These are phyloP conservation scores for Lontra canadensis DNA, from an alignment of 2,113 vertebrate genomes.

Conservation along the genomic window DNA sequence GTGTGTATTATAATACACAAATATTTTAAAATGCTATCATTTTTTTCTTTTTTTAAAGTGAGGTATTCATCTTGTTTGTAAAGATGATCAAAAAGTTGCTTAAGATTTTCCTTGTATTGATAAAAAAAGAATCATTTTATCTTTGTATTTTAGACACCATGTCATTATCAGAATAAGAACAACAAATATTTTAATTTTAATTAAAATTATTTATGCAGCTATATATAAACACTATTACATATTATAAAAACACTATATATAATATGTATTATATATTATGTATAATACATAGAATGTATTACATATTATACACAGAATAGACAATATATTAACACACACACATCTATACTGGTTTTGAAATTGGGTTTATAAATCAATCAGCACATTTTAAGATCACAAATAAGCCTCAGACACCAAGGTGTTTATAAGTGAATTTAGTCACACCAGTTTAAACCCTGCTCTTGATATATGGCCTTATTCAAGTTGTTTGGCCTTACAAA, in stretches of 20 bases:
- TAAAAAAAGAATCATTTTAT: background rate
- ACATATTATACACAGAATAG: background rate
- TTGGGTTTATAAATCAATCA: slow-evolving; percentile 58
- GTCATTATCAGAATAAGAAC: background rate
- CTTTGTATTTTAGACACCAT: background rate
- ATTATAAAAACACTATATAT: background rate
- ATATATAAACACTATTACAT: background rate
- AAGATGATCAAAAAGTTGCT: background rate
- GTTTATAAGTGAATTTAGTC: slow-evolving; percentile 54
- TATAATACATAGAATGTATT: background rate
- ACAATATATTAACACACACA: background rate
- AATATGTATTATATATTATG: background rate
- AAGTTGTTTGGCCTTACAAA: background rate
- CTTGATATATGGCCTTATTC: background rate
- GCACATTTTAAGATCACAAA: slow-evolving; percentile 63
- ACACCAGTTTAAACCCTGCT: background rate
- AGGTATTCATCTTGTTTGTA: background rate
- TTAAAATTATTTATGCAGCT: background rate
- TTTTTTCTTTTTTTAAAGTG: background rate
- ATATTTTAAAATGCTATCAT: background rate
- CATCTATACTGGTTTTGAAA: background rate
- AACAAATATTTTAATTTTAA: background rate
- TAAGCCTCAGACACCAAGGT: slow-evolving; percentile 43
- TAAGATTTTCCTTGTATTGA: background rate
- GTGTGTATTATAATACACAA: background rate